phyloP scores from a whole-genome alignment of 2,888 invertebrate genomes.

The Nipponacmea schrenckii region DNA sequence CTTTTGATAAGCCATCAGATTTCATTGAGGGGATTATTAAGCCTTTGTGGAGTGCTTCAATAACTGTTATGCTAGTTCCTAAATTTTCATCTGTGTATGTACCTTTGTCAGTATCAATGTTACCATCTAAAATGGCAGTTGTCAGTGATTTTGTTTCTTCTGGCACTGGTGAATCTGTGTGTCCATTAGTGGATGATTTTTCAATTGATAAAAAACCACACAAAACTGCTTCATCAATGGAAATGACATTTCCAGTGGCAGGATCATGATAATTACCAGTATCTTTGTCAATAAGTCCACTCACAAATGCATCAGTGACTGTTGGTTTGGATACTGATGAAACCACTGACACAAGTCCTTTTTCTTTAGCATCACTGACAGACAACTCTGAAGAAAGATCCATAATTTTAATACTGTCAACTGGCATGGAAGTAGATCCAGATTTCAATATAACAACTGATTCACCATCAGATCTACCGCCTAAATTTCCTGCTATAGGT shows the following conservation, averaged over 20 bases:
- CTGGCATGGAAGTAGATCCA: conserved; percentile 31
- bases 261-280: conserved; percentile 84
- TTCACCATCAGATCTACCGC: conserved; percentile 35
- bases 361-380: conserved; percentile 36
- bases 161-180: conserved; percentile 15
- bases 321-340: conserved; percentile 8
- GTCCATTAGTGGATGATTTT: conserved; percentile 10
- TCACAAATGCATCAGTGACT: conserved; percentile 42
- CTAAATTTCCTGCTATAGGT: conserved; percentile 64
- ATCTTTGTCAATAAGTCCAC: conserved; percentile 59
- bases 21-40: conserved; percentile 37
- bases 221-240: conserved; percentile 84
- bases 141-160: conserved; percentile 41
- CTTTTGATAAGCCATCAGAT: conserved; percentile 22
- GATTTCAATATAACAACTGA: conserved; percentile 56
- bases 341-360: conserved; percentile 33
- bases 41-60: conserved; percentile 70
- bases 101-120: conserved; percentile 45
- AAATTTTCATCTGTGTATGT: conserved; percentile 44
- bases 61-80: conserved; percentile 68
- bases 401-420: conserved; percentile 29
- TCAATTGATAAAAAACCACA: conserved; percentile 74
- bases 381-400: conserved; percentile 37
- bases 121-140: conserved; percentile 42
- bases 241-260: conserved; percentile 81